These are phyloP conservation scores for Trichopria drosophilae DNA, from an alignment of 2,888 invertebrate genomes.

Conservation along the genomic window DNA sequence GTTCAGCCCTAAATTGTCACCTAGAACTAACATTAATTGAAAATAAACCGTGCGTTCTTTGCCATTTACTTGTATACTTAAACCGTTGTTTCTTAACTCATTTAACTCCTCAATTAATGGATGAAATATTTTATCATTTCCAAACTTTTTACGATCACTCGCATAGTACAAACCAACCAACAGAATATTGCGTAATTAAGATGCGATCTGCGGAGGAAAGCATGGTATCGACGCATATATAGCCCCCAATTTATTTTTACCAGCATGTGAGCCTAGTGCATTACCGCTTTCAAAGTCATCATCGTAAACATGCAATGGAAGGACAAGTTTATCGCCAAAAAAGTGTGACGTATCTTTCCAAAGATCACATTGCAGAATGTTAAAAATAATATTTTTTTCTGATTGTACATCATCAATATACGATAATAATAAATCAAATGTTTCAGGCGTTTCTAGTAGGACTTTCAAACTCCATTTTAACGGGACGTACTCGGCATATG, in stretches of 20 bases:
- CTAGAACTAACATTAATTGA: slow-evolving; percentile 15
- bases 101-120: slow-evolving; percentile 14
- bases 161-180: slow-evolving; percentile 14
- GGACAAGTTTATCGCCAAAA: neutral
- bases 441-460: slow-evolving; percentile 14
- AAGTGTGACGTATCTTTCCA: slow-evolving; percentile 14
- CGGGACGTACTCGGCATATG: slow-evolving; percentile 7
- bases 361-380: slow-evolving; percentile 17
- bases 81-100: slow-evolving; percentile 13
- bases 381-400: slow-evolving; percentile 11
- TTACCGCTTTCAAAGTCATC: slow-evolving; percentile 22
- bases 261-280: slow-evolving; percentile 13
- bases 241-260: slow-evolving; percentile 15
- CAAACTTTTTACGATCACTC: slow-evolving; percentile 14
- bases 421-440: slow-evolving; percentile 12
- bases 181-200: slow-evolving; percentile 15
- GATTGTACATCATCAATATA: slow-evolving; percentile 12
- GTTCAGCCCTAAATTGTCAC: slow-evolving; percentile 2
- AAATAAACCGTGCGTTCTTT: slow-evolving; percentile 7
- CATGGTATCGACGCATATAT: slow-evolving; percentile 11
- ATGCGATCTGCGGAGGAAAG: neutral
- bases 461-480: too few relatives aligned
- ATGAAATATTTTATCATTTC: slow-evolving; percentile 6
- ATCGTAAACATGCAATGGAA: slow-evolving; percentile 12
- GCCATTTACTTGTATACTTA: slow-evolving; percentile 9